Evolutionary conservation across 2,113 vertebrate genomes (phyloP).

Genomic region (Pyrgilauda ruficollis): DNA sequence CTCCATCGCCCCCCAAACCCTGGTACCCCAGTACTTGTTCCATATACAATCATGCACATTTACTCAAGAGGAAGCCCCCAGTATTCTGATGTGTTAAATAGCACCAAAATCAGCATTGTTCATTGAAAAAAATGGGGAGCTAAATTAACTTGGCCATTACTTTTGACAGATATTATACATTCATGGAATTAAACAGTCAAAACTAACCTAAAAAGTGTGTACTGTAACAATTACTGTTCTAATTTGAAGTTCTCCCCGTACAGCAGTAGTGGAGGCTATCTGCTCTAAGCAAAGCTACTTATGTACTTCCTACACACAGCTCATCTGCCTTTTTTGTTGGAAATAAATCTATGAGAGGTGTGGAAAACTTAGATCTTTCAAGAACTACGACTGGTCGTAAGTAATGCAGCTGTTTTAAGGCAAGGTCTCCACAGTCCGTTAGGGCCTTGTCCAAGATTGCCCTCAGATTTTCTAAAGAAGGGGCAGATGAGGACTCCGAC

Average conservation of each 20-base stretch:
- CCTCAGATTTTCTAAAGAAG: slow-evolving; percentile 86
- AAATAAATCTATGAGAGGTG: slow-evolving; percentile 84
- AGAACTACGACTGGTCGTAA: slow-evolving; percentile 95
- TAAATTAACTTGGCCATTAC: slow-evolving; percentile 76
- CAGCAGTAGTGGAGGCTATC: slow-evolving; percentile 71
- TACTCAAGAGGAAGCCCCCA: slow-evolving; percentile 80
- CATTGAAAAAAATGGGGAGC: slow-evolving; percentile 71
- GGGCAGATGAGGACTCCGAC: slow-evolving; percentile 80
- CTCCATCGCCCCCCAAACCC: slow-evolving; percentile 75
- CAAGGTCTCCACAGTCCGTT: slow-evolving; percentile 93
- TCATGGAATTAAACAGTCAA: slow-evolving; percentile 82
- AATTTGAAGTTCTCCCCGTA: slow-evolving; percentile 72
- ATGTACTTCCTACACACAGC: slow-evolving; percentile 88
- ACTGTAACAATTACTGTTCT: slow-evolving; percentile 72
- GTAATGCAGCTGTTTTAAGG: slow-evolving; percentile 98
- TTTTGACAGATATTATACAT: slow-evolving; percentile 82
- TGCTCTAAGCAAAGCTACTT: slow-evolving; percentile 72
- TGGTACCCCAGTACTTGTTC: slow-evolving; percentile 79
- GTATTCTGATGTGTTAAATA: slow-evolving; percentile 80
- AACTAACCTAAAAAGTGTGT: slow-evolving; percentile 72
- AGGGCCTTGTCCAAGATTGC: slow-evolving; percentile 94
- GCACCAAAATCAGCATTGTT: slow-evolving; percentile 81
- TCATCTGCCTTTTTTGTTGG: slow-evolving; percentile 87
- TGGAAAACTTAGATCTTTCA: slow-evolving; percentile 88
- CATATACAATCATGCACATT: slow-evolving; percentile 85